These are phyloP conservation scores for Anarsia innoxiella DNA, from an alignment of 2,888 invertebrate genomes.

Conservation along the genomic window DNA sequence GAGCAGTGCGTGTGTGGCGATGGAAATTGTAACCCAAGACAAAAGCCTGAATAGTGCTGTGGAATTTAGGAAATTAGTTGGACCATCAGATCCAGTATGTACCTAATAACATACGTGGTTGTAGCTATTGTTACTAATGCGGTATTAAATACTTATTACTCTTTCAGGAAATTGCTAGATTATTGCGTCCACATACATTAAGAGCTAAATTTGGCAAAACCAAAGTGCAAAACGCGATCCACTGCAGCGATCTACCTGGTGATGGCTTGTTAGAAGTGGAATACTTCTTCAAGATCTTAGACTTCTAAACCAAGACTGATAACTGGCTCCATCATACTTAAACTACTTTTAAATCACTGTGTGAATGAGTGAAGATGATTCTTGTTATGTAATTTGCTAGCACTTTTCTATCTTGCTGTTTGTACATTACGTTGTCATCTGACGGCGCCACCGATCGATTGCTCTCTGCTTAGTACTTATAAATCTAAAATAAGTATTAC, in stretches of 20 bases:
- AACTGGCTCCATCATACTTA: constrained; percentile 14
- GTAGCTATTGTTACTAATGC: no score
- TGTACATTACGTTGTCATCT: no score
- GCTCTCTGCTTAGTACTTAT: no score
- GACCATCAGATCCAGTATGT: constrained; percentile 92
- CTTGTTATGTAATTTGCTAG: constrained; percentile 6
- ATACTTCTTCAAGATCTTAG: constrained; percentile 85
- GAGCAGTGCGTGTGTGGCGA: constrained; percentile 88
- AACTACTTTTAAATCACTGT: constrained; percentile 12
- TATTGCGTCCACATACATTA: constrained; percentile 87
- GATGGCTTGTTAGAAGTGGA: constrained; percentile 89
- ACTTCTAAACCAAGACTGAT: constrained; percentile 42
- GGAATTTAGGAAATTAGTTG: constrained; percentile 88
- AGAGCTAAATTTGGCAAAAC: constrained; percentile 89
- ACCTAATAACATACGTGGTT: no score
- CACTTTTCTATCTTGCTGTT: not conserved
- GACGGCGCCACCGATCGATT: no score
- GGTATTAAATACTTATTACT: constrained; percentile 2
- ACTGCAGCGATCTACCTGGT: constrained; percentile 94
- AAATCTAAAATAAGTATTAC: no score
- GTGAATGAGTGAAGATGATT: constrained; percentile 11
- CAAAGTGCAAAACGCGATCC: constrained; percentile 90
- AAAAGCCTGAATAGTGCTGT: constrained; percentile 75
- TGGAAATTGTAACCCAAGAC: constrained; percentile 85
- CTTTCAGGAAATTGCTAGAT: constrained; percentile 87